A percentile compares a stretch with the other conserved stretches of the same genome.
phyloP scores from a whole-genome alignment of 1,140 invertebrate genomes.

The Pseudomyrmex dendroicus region DNA sequence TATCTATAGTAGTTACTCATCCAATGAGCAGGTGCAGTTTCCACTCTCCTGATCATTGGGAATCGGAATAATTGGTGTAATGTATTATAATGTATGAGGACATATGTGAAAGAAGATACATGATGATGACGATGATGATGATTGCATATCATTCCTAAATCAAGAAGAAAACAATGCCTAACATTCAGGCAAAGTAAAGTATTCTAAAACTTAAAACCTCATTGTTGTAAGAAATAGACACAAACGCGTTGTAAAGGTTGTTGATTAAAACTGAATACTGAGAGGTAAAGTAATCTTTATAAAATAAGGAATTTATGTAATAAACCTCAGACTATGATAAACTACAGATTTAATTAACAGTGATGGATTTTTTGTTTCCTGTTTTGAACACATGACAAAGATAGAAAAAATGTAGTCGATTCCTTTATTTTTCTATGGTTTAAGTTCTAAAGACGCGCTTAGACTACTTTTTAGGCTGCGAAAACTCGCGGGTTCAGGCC shows the following conservation, averaged over 20 bases:
- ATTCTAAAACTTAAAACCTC: conserved; percentile 31
- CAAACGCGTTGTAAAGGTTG: background rate
- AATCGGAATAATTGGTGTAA: conserved; percentile 60
- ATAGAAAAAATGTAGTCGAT: conserved; percentile 78
- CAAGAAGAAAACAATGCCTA: conserved; percentile 21
- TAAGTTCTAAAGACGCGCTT: conserved; percentile 78
- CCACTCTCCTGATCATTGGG: conserved; percentile 80
- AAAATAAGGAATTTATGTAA: conserved; percentile 60
- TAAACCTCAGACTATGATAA: conserved; percentile 39
- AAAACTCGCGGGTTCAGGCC: conserved; percentile 64
- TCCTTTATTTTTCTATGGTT: conserved; percentile 78
- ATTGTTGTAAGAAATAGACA: background rate
- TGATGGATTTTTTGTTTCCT: conserved; percentile 54
- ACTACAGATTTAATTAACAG: conserved; percentile 27
- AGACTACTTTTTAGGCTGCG: conserved; percentile 73
- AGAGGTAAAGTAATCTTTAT: conserved; percentile 39
- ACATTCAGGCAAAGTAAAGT: background rate
- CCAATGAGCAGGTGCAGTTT: conserved; percentile 84
- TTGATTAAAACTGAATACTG: background rate
- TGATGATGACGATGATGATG: background rate
- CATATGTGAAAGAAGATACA: conserved; percentile 37
- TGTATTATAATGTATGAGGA: conserved; percentile 34
- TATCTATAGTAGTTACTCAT: conserved; percentile 82
- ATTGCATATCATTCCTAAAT: conserved; percentile 2
- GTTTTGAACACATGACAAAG: conserved; percentile 68